Conservation (phyloP, 2,888 invertebrate species). For the Nephrotoma appendiculata region DNA sequence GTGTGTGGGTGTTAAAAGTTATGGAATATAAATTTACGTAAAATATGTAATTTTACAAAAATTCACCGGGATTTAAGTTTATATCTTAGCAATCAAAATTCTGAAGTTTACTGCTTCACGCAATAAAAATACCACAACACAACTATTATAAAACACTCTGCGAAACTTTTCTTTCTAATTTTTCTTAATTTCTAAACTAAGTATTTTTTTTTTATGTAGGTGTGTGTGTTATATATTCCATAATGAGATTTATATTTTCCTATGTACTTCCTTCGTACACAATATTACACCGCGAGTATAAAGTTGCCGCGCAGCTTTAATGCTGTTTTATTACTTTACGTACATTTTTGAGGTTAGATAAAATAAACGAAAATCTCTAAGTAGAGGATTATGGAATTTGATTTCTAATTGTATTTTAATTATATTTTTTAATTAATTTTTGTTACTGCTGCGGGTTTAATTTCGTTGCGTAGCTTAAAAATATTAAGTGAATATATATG, state of each 20-base stretch:
- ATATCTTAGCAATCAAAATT: background rate
- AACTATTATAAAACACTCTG: background rate
- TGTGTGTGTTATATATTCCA: background rate
- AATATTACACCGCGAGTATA: background rate
- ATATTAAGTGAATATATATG: background rate
- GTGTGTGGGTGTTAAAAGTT: background rate
- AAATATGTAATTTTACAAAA: background rate
- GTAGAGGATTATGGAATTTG: background rate
- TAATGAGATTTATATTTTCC: background rate
- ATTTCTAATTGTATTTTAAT: background rate
- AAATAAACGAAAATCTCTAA: background rate
- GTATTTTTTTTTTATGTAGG: background rate
- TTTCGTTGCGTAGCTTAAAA: background rate
- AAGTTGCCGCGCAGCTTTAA: background rate
- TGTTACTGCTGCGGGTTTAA: background rate
- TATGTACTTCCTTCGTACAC: background rate
- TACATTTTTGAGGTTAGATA: background rate
- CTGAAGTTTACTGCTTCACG: background rate
- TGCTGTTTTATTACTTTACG: background rate
- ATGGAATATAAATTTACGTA: background rate
- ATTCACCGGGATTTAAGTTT: background rate
- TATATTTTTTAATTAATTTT: background rate
- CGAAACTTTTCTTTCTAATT: background rate
- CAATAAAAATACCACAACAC: background rate
- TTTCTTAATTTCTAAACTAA: background rate